Base-by-base conservation (phyloP, 1,140 invertebrate species). In the Agraylea sexmaculata region DNA sequence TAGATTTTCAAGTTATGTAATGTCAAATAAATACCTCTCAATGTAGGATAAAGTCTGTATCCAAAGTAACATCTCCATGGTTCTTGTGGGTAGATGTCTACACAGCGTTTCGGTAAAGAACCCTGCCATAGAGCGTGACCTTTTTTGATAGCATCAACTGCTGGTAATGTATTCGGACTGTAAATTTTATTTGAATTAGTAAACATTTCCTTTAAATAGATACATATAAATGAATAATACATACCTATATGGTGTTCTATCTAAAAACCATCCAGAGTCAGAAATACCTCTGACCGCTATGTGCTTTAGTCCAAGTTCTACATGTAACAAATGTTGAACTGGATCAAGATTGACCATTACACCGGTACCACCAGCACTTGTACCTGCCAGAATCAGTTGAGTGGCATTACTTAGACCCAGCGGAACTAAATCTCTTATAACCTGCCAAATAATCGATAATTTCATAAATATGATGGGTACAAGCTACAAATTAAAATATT, bases 181-280 rank as follows among this genome's bases (percentile, higher is more conserved):
- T 16, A 41, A 46, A n/a, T n/a, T n/a, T n/a, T n/a, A n/a, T n/a
- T n/a, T n/a, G n/a, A n/a, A n/a, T n/a, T n/a, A n/a, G n/a, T n/a
- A n/a, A n/a, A n/a, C n/a, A n/a, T n/a, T n/a, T n/a, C n/a, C n/a
- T n/a, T n/a, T n/a, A n/a, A n/a, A n/a, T n/a, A n/a, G n/a, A n/a
- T n/a, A n/a, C n/a, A n/a, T n/a, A n/a, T n/a, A n/a, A n/a, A n/a
- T n/a, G 23, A 25, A 25, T 25, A 25, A 7, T 25, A 25, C 18
- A 31, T 22, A 42, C 39, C 47, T 62, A 33, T 59, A 64, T 0
- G 62, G 65, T 37, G 81, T 77, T 45, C 86, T 74, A 61, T 94
- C 90, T 15, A 94, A 60, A 53, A 94, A 94, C 91, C 90, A 95
- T 11, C 89, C 90, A 2, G 89, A 92, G 58, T 94, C 90, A 1